A percentile compares a stretch with the other conserved stretches of the same genome.
Conservation (phyloP, 2,113 vertebrate genomes). For the Stomatorhinus ivindoensis region DNA sequence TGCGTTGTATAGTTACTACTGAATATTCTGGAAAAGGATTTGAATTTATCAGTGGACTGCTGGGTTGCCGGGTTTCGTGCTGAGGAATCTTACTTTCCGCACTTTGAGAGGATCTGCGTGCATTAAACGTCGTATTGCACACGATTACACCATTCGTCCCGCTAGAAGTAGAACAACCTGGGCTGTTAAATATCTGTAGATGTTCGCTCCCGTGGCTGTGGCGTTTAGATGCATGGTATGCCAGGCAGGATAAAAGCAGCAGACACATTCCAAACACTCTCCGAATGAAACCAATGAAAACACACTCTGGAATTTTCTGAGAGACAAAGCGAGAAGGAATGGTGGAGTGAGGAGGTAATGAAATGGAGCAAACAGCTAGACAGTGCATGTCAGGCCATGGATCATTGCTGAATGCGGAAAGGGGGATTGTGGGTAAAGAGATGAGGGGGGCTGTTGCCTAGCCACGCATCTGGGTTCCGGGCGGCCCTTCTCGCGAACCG, state of each 20-base stretch:
- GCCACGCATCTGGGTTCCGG: conserved; percentile 74
- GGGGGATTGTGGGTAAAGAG: conserved; percentile 39
- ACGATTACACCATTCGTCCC: neutral
- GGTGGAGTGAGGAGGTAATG: neutral
- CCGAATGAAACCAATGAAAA: neutral
- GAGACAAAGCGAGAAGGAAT: neutral
- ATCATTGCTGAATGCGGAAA: conserved; percentile 28
- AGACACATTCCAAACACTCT: neutral
- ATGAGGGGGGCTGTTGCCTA: conserved; percentile 69
- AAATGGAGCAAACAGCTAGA: neutral
- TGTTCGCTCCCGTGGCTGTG: neutral
- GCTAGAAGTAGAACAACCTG: neutral
- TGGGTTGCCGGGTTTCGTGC: neutral
- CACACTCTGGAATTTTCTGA: neutral
- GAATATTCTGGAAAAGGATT: neutral
- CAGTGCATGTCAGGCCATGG: neutral
- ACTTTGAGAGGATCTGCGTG: neutral
- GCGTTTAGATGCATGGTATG: neutral
- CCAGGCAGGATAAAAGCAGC: neutral
- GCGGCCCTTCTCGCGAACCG: conserved; percentile 33
- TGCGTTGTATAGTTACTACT: neutral
- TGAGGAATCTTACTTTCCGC: neutral
- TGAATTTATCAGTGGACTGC: neutral
- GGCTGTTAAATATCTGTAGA: conserved; percentile 22
- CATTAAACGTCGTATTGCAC: neutral